phyloP scores from a whole-genome alignment of 2,888 invertebrate genomes.

The Melanophora roralis region DNA sequence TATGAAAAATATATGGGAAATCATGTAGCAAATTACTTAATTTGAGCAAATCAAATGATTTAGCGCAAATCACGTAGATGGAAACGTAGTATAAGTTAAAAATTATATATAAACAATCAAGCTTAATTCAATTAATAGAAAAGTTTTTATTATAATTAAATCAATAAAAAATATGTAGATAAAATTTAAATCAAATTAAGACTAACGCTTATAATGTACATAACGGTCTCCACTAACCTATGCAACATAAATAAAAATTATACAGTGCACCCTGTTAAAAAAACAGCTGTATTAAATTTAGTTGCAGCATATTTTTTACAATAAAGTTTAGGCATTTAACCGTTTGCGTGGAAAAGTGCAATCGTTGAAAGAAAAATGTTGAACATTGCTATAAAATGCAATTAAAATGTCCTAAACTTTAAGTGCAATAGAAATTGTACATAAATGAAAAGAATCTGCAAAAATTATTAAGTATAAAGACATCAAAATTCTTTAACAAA shows the following conservation, averaged over 20 bases:
- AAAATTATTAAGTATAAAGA: conserved; percentile 26
- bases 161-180: no score
- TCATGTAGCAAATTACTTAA: no score
- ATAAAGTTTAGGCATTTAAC: conserved; percentile 19
- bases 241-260: background rate
- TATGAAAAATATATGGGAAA: no score
- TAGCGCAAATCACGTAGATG: no score
- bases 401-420: background rate
- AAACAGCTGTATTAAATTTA: conserved; percentile 27
- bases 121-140: no score
- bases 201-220: background rate
- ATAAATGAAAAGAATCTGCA: conserved; percentile 5
- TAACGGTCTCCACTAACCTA: background rate
- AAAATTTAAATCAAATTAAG: background rate
- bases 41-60: no score
- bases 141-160: no score
- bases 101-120: no score
- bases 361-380: conserved; percentile 26
- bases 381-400: conserved; percentile 26
- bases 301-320: conserved; percentile 5
- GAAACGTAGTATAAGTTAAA: no score
- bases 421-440: conserved; percentile 11
- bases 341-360: conserved; percentile 32
- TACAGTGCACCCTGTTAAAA: background rate
- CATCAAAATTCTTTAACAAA: background rate